Evolutionary conservation across 2,113 vertebrate species (phyloP), one percentile per base, ranked within the genome.

Genomic region (Oplegnathus fasciatus): DNA sequence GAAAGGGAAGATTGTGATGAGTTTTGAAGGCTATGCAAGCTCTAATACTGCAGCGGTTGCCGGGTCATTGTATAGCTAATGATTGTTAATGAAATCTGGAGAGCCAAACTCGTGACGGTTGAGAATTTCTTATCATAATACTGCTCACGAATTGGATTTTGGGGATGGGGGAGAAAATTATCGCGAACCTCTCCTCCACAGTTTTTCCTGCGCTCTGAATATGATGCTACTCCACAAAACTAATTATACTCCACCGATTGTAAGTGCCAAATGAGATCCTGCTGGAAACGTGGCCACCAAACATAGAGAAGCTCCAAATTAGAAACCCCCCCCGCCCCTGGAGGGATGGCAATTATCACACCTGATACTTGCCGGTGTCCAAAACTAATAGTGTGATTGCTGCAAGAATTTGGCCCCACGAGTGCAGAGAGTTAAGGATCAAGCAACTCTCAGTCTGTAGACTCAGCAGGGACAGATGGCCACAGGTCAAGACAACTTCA

Each of bases 281-380:
- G 68, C 61, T 85, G 73, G 76, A 90, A 75, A 80, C 58, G 60
- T 66, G n/a, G 61, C 57, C 6, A 40, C 74, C 74, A 58, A 83
- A 78, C 34, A 69, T 28, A 75, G 64, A 76, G 42, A 64, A 68
- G 64, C 61, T 78, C 77, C 55, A 70, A 86, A 88, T 88, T 80
- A 89, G 65, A 86, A 84, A 83, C 50, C 37, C n/a, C 34, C 50
- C 8, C 14, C 20, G 14, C 24, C 42, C 26, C 42, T 20, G 15
- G 72, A 54, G 73, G 69, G 37, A 82, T 57, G 61, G 60, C 80
- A 66, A 92, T 88, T 85, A 85, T 90, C 65, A 78, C 88, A 90
- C 88, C 88, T 87, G 82, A 89, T 89, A 86, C 80, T 75, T n/a
- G n/a, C 58, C 44, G 52, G 40, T 86, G 50, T 75, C 50, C 71